Percentiles rank a stretch among this genome's conserved stretches.
These are phyloP conservation scores for Neodiprion fabricii DNA, from an alignment of 1,140 invertebrate species.

Conservation along the genomic window DNA sequence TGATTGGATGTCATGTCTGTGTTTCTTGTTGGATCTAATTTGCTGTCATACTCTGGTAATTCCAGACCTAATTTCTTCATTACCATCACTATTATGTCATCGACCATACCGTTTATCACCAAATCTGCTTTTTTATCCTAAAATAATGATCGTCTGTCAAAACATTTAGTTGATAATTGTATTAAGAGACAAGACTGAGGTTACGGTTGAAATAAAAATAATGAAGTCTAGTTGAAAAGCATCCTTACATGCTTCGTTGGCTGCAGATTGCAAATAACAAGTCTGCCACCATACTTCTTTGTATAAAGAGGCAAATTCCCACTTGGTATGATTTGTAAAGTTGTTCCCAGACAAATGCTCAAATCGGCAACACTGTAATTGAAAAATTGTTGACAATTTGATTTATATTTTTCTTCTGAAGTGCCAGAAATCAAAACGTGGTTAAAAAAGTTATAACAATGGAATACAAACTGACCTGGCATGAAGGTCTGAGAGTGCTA, in stretches of 20 bases:
- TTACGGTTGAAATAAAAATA: conserved; percentile 11
- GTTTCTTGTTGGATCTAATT: conserved; percentile 72
- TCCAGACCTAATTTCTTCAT: conserved; percentile 76
- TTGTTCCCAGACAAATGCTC: conserved; percentile 93
- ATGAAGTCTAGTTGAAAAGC: not conserved
- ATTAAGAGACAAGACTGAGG: not conserved
- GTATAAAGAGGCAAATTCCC: conserved; percentile 91
- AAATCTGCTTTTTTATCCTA: conserved; percentile 92
- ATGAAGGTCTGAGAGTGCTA: conserved; percentile 85
- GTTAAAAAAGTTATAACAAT: conserved; percentile 16
- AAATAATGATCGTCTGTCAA: conserved; percentile 43
- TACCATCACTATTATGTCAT: conserved; percentile 80
- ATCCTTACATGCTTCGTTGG: conserved; percentile 90
- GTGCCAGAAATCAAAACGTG: conserved; percentile 21
- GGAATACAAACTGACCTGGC: conserved; percentile 71
- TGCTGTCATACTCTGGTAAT: conserved; percentile 73
- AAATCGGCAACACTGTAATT: conserved; percentile 83
- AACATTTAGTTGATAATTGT: not conserved
- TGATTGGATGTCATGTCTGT: conserved; percentile 46
- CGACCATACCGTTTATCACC: conserved; percentile 89
- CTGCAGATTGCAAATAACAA: conserved; percentile 97
- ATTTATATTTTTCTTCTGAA: conserved; percentile 20
- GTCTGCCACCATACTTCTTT: conserved; percentile 85
- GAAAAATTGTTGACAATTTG: conserved; percentile 17
- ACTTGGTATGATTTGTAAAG: conserved; percentile 96